Evolutionary conservation across 2,888 invertebrate genomes (phyloP), one percentile per base, ranked within the genome.

Genomic region (Caenorhabditis auriculariae): DNA sequence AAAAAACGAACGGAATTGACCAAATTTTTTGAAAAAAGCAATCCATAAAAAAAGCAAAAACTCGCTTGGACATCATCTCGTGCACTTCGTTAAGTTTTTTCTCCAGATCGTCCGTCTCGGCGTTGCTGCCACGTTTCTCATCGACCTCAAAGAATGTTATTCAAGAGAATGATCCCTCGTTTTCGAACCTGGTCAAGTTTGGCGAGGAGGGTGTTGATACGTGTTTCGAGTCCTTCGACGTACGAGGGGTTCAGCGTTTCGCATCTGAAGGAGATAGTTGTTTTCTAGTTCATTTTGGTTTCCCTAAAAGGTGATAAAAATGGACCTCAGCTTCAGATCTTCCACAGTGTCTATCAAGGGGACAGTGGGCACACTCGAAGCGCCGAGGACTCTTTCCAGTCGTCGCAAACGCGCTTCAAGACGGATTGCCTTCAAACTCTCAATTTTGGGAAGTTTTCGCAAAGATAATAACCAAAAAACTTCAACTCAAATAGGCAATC

Each of bases 271-370:
- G n/a, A n/a, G n/a, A n/a, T n/a, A n/a, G n/a, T n/a, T n/a, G n/a
- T n/a, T n/a, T n/a, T n/a, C n/a, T n/a, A n/a, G n/a, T n/a, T n/a
- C n/a, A n/a, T n/a, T n/a, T n/a, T n/a, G n/a, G n/a, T n/a, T n/a
- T n/a, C n/a, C n/a, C 3, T 4, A 21, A 35, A 38, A 35, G 39
- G 43, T 35, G 28, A 26, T 12, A 17, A 35, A 27, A 42, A 1
- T 5, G 23, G 17, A 51, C 51, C 57, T 47, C 19, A 60, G 57
- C 54, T 68, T 68, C 42, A 72, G 50, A 55, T 70, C 68, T 50
- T 72, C 72, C 29, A 72, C 39, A 9, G 63, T 55, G 26, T 72
- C 72, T 2, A 66, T 47, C 45, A 72, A 43, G 2, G 72, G 65
- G 9, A 57, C 62, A 2, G 57, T 53, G 12, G 60, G 57, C 9